phyloP scores from a whole-genome alignment of 2,888 invertebrate species.

The Aradus depressus region DNA sequence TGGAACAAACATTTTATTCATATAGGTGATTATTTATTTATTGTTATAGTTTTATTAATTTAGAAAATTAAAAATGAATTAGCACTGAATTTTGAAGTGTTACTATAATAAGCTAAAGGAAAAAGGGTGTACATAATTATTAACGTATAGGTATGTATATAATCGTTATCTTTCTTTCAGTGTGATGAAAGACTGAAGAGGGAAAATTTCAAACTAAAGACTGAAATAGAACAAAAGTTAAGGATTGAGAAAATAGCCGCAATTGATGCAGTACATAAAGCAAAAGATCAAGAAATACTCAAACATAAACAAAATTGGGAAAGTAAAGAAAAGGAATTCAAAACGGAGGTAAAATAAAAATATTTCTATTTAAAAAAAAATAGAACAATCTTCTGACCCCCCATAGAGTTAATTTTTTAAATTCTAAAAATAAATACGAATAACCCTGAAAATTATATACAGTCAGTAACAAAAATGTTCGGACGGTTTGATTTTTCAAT shows the following conservation, averaged over 20 bases:
- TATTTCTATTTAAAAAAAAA: background rate
- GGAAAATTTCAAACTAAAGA: constrained; percentile 50
- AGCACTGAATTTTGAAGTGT: too few relatives aligned
- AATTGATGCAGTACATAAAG: constrained; percentile 43
- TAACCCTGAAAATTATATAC: too few relatives aligned
- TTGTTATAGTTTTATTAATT: too few relatives aligned
- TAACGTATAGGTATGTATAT: background rate
- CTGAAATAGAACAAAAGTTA: constrained; percentile 49
- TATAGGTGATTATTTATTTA: too few relatives aligned
- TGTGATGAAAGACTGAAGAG: constrained; percentile 52
- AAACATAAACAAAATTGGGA: constrained; percentile 46
- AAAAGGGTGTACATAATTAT: too few relatives aligned
- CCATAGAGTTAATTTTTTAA: background rate
- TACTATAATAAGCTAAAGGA: too few relatives aligned
- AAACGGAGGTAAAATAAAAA: constrained; percentile 41
- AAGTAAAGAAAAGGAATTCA: constrained; percentile 39
- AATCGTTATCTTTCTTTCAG: constrained; percentile 41
- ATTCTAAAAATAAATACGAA: background rate
- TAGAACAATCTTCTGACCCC: background rate
- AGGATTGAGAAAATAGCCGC: constrained; percentile 48
- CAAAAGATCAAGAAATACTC: constrained; percentile 47
- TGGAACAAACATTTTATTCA: too few relatives aligned
- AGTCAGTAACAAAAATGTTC: too few relatives aligned
- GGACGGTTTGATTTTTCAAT: too few relatives aligned
- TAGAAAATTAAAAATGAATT: too few relatives aligned